These are phyloP conservation scores for Ophraella communa DNA, from an alignment of 2,888 invertebrate genomes.

Conservation along the genomic window DNA sequence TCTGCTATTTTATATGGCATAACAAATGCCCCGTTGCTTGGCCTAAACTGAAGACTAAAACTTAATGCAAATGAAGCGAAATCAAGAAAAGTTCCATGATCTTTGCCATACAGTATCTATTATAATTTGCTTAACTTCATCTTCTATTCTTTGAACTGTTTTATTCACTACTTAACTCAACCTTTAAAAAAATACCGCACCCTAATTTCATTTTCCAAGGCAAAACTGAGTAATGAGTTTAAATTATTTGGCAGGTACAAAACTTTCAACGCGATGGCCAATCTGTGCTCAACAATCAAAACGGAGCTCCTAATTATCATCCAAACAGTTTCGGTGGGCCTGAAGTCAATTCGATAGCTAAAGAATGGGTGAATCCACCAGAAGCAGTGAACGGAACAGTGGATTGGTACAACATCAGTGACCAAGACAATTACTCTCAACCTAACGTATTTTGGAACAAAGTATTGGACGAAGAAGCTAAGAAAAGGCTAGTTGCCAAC, in stretches of 20 bases:
- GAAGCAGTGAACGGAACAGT: constrained; percentile 74
- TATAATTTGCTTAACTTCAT: too few species aligned
- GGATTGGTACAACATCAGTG: constrained; percentile 74
- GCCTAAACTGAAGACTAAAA: too few species aligned
- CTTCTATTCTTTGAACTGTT: too few species aligned
- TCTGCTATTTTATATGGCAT: too few species aligned
- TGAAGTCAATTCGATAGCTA: constrained; percentile 67
- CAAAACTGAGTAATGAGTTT: background rate
- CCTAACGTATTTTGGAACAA: constrained; percentile 79
- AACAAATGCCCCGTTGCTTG: too few species aligned
- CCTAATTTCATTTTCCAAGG: too few species aligned
- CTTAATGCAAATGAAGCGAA: too few species aligned
- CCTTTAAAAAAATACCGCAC: too few species aligned
- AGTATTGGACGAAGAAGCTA: constrained; percentile 75
- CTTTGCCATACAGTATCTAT: too few species aligned
- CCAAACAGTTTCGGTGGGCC: constrained; percentile 95
- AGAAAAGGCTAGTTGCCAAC: constrained; percentile 75
- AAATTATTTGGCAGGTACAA: constrained; percentile 58
- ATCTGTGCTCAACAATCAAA: constrained; percentile 78
- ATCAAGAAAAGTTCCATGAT: too few species aligned
- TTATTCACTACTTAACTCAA: background rate
- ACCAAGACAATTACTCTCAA: constrained; percentile 88
- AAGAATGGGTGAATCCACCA: constrained; percentile 65
- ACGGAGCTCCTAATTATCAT: constrained; percentile 89
- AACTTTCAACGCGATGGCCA: constrained; percentile 91